Evolutionary conservation across 2,797 vertebrate species (phyloP).

Genomic region (Melanotaenia pygmaea): DNA sequence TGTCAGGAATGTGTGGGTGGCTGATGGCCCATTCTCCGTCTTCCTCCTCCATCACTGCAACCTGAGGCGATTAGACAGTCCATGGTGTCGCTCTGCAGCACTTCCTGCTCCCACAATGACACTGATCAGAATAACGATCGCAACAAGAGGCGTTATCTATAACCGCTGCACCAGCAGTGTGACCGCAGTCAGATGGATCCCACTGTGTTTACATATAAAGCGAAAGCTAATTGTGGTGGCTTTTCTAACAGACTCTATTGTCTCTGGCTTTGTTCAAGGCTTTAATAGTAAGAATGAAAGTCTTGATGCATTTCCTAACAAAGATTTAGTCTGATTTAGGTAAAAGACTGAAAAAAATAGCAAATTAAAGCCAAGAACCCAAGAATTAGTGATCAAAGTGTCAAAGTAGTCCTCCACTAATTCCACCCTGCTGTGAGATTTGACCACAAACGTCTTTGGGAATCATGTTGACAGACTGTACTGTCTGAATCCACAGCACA

Average conservation of each 20-base stretch:
- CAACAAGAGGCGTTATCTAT: slow-evolving; percentile 4
- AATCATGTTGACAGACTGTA: too few relatives aligned
- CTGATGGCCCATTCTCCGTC: slow-evolving; percentile 19
- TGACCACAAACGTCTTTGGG: too few relatives aligned
- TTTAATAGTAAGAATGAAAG: too few relatives aligned
- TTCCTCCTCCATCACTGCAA: slow-evolving; percentile 12
- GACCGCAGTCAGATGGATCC: not conserved
- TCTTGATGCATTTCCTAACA: too few relatives aligned
- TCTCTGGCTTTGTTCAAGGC: too few relatives aligned
- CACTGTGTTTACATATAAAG: not conserved
- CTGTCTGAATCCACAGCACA: too few relatives aligned
- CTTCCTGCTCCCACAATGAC: slow-evolving; percentile 5
- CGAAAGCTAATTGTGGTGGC: not conserved
- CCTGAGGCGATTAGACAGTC: slow-evolving; percentile 28
- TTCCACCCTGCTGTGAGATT: too few relatives aligned
- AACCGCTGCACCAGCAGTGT: not conserved
- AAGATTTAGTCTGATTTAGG: too few relatives aligned
- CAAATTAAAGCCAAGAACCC: too few relatives aligned
- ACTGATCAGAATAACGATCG: slow-evolving; percentile 1
- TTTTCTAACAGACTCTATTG: not conserved
- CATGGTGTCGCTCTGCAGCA: slow-evolving; percentile 42
- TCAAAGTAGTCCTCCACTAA: too few relatives aligned
- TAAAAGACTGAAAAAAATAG: too few relatives aligned
- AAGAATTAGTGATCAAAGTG: too few relatives aligned
- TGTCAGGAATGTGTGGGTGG: slow-evolving; percentile 14